Percentiles rank a stretch among this genome's conserved stretches.
Evolutionary conservation across 2,888 invertebrate genomes (phyloP).

Genomic region (Galeruca laticollis): DNA sequence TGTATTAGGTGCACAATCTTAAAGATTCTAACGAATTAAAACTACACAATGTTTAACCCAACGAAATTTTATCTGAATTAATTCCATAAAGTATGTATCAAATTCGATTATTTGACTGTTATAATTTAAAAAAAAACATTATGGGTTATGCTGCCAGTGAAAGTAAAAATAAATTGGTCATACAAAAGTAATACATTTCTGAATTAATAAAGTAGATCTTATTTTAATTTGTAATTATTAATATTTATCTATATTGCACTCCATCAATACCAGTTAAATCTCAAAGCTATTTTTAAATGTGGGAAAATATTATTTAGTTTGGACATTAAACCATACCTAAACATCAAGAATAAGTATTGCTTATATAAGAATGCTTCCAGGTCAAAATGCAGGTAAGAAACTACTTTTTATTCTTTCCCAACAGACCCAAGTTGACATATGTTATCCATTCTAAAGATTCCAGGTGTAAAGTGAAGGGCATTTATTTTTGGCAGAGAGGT

Average conservation of each 20-base stretch:
- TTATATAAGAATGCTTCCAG: slow-evolving; percentile 37
- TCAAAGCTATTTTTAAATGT: neutral
- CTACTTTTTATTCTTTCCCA: slow-evolving; percentile 34
- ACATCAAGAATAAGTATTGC: slow-evolving; percentile 20
- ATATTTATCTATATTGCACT: neutral
- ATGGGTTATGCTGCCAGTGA: too few species aligned
- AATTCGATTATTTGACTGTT: too few species aligned
- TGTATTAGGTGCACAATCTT: too few species aligned
- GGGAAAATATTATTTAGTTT: neutral
- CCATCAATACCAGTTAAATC: neutral
- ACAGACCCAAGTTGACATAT: slow-evolving; percentile 48
- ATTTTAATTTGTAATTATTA: neutral
- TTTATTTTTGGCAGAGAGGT: slow-evolving; percentile 21
- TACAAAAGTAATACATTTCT: slow-evolving; percentile 11
- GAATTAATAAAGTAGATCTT: neutral
- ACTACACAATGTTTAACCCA: too few species aligned
- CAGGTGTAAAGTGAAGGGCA: slow-evolving; percentile 48
- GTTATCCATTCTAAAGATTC: slow-evolving; percentile 48
- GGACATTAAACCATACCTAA: neutral
- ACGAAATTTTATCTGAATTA: too few species aligned
- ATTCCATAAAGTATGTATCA: too few species aligned
- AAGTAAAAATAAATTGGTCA: too few species aligned
- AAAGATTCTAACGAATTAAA: too few species aligned
- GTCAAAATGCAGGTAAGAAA: slow-evolving; percentile 46
- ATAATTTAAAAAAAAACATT: too few species aligned